Base-by-base conservation (phyloP, 2,113 vertebrate genomes). In the Lates calcarifer region DNA sequence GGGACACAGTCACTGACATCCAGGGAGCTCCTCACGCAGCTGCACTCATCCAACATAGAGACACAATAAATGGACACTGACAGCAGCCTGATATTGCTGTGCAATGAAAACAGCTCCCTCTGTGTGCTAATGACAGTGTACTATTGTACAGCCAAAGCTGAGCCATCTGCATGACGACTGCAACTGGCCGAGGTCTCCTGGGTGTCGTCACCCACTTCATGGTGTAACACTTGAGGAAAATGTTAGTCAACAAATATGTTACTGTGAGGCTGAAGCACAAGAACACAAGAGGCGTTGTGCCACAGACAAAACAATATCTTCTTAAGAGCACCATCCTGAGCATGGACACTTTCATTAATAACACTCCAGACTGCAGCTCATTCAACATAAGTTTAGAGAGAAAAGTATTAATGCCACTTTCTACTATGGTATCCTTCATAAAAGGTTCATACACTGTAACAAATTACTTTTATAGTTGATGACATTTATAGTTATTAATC, bases 51-150 rank as follows among this genome's bases (percentile, higher is more conserved):
- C 79, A 49, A 26, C 15, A 74, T 72, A 60, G 77, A 80, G 72
- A 85, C 65, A 78, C 72, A 84, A 86, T 83, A 78, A 87, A 81
- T 39, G 58, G 78, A 82, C 35, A 45, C 60, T 58, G 82, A 74
- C 57, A 57, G 80, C 70, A 84, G 89, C 56, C 74, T 82, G 87
- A 93, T 92, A 90, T 81, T 87, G 80, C 82, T 89, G 85, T 57
- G 77, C 86, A 84, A 90, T 92, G 87, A 83, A 84, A 92, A 95
- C 89, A 94, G 90, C 83, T 81, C 77, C 70, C 81, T 76, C 81
- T 90, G 94, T 94, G 92, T 92, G 76, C 83, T 73, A 62, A 88
- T 84, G 74, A 94, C 93, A 94, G 88, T 14, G 47, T 33, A 51
- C 89, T 88, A 94, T 94, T 95, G 94, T 95, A 39, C 77, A 80